Conservation (phyloP, 92 coral and sea anemone species). For the Palythoa grandis region DNA sequence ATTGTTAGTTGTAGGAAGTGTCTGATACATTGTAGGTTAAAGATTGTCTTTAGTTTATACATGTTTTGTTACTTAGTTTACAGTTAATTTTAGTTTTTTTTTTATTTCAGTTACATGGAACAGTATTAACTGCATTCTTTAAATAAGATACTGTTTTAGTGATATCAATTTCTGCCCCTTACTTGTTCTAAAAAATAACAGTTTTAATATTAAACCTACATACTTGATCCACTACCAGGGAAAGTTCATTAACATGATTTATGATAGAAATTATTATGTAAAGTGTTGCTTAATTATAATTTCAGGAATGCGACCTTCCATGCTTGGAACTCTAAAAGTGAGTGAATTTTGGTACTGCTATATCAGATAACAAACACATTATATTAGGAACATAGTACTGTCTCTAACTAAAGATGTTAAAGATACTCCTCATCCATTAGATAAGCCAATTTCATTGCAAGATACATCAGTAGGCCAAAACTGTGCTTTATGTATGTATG, state of each 20-base stretch:
- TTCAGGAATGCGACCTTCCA: slow-evolving; percentile 71
- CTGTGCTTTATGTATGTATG: too few relatives aligned
- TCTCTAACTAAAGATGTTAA: neutral
- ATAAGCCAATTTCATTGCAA: too few relatives aligned
- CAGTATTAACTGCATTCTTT: neutral
- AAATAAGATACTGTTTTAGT: neutral
- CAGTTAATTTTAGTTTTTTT: too few relatives aligned
- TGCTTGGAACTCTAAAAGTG: slow-evolving; percentile 84
- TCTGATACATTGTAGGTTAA: too few relatives aligned
- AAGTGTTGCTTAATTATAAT: neutral
- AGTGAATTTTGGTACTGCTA: neutral
- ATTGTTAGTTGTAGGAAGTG: too few relatives aligned
- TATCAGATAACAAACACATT: neutral
- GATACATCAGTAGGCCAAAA: too few relatives aligned
- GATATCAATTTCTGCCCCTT: too few relatives aligned
- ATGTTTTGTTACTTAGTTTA: too few relatives aligned
- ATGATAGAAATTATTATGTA: neutral
- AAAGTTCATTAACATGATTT: neutral
- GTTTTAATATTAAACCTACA: too few relatives aligned
- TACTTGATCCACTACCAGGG: neutral
- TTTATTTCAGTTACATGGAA: neutral
- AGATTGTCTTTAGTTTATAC: too few relatives aligned
- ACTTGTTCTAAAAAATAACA: too few relatives aligned
- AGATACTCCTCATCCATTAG: neutral
- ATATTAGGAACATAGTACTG: neutral